Conservation (phyloP, 2,888 invertebrate species). For the Leptodirus hochenwartii region DNA sequence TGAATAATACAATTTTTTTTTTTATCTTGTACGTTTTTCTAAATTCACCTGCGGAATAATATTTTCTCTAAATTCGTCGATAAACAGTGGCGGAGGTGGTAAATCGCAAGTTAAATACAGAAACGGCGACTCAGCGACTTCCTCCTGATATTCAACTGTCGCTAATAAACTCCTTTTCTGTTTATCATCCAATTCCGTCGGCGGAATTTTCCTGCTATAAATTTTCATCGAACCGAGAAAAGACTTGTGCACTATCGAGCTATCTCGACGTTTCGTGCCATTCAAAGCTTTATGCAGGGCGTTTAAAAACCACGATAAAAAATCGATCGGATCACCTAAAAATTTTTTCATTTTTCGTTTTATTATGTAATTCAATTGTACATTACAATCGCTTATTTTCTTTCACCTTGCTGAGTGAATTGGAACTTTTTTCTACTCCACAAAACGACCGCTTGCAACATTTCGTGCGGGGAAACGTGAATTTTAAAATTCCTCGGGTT, state of each 20-base stretch:
- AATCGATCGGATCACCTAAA: conserved; percentile 97
- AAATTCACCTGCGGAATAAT: conserved; percentile 84
- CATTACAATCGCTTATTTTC: too few species aligned
- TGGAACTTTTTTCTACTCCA: conserved; percentile 96
- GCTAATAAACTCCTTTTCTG: conserved; percentile 61
- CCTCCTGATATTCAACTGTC: conserved; percentile 76
- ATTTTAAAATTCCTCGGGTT: conserved; percentile 98
- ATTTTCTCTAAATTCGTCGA: conserved; percentile 94
- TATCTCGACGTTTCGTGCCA: conserved; percentile 72
- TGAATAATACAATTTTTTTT: conserved; percentile 4
- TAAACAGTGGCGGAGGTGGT: conserved; percentile 92
- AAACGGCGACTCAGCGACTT: conserved; percentile 81
- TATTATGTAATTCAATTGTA: too few species aligned
- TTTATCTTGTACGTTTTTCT: background rate
- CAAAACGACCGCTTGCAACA: conserved; percentile 94
- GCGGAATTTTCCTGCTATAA: conserved; percentile 81
- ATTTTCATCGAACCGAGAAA: conserved; percentile 86
- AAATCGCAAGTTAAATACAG: conserved; percentile 94
- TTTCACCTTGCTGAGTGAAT: conserved; percentile 86
- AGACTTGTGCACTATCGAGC: conserved; percentile 86
- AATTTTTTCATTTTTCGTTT: too few species aligned
- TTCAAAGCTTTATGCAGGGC: conserved; percentile 87
- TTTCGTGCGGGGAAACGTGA: conserved; percentile 99
- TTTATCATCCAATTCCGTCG: conserved; percentile 78
- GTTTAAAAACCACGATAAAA: conserved; percentile 96